Evolutionary conservation across 2,113 vertebrate species (phyloP).

Genomic region (Gavia stellata): DNA sequence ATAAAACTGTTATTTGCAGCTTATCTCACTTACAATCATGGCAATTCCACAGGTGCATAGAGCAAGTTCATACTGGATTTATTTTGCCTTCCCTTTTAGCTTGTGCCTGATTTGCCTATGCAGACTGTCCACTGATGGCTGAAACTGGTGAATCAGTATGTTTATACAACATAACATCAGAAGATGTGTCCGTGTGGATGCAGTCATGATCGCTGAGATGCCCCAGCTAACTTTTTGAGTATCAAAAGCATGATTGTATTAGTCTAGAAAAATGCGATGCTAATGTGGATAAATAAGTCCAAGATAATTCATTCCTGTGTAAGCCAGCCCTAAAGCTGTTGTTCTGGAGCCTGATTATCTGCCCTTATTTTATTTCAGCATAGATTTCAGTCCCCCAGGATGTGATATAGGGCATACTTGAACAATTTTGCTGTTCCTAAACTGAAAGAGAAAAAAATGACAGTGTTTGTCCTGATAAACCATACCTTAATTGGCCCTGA

Average conservation of each 20-base stretch:
- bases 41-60: slow-evolving; percentile 30
- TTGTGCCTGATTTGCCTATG: background rate
- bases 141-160: background rate
- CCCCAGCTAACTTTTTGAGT: background rate
- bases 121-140: background rate
- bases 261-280: background rate
- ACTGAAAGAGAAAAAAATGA: background rate
- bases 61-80: slow-evolving; percentile 24
- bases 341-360: background rate
- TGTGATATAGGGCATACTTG: background rate
- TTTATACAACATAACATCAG: background rate
- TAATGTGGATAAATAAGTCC: background rate
- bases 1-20: slow-evolving; percentile 34
- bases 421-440: background rate
- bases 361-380: background rate
- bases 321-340: background rate
- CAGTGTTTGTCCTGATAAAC: background rate
- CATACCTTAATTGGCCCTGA: background rate
- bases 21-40: slow-evolving; percentile 9
- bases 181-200: background rate
- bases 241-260: background rate
- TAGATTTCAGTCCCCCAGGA: background rate
- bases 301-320: background rate
- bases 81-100: background rate
- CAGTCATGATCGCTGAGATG: background rate